Evolutionary conservation across 2,113 vertebrate genomes (phyloP), one percentile per base, ranked within the genome.

Genomic region (Alligator sinensis): DNA sequence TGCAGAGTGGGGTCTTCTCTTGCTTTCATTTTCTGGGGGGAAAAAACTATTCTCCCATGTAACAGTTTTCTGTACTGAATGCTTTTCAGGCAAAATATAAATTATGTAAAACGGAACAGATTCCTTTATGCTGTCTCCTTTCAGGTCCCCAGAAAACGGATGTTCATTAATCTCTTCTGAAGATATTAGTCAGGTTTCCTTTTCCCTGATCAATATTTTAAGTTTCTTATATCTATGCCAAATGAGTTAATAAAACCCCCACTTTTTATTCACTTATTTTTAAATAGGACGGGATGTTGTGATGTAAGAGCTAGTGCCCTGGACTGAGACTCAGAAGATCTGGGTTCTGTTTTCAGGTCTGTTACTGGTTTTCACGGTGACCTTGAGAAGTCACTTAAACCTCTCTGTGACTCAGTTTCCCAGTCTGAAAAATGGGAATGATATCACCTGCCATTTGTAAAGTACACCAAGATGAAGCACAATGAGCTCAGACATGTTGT

Each of bases 91-190:
- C 47, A 8, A 47, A 47, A 47, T 47, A 47, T 47, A 9, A 47
- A 47, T 47, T 9, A 47, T 47, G 47, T 47, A 47, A 47, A 47
- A 47, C 47, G 9, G 47, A 62, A 80, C 61, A 78, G 7, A 14
- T 2, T 1, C 19, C 11, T 24, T 77, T 34, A 7, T 66, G 57
- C 30, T 21, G 63, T 24, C 25, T 27, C 0, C 6, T 2, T 24
- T n/a, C 1, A 1, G 24, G 34, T 4, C 47, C 21, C 10, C 34
- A 15, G 34, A 47, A 70, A 70, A 34, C 12, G 5, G 30, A 74
- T 11, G 70, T 22, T 24, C 21, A 47, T 34, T 74, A 38, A 30
- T 30, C 34, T 3, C 21, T 47, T 38, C 30, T 38, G 34, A 47
- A 47, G 47, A 47, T 47, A 7, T 47, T 47, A 47, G 24, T 12